A percentile compares a stretch with the other conserved stretches of the same genome.
Evolutionary conservation across 2,113 vertebrate species (phyloP).

Genomic region (Aptenodytes patagonicus): DNA sequence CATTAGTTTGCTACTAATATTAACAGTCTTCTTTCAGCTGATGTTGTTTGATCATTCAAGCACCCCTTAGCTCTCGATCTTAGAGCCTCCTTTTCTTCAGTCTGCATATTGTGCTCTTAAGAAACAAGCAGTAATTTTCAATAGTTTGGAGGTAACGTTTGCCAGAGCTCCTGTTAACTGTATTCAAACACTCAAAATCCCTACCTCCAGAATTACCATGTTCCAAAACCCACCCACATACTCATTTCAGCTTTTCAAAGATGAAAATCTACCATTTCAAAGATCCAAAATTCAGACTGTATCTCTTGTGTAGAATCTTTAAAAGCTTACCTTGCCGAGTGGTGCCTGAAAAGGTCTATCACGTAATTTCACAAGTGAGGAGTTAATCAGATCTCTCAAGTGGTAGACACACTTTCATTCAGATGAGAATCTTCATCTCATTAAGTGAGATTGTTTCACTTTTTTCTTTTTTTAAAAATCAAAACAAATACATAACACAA

Average conservation of each 20-base stretch:
- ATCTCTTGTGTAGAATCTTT: background rate
- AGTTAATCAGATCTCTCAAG: background rate
- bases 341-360: background rate
- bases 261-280: background rate
- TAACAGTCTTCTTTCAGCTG: background rate
- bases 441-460: background rate
- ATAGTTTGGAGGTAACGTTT: background rate
- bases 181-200: background rate
- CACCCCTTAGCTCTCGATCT: background rate
- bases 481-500: background rate
- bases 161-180: background rate
- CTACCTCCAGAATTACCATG: background rate
- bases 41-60: background rate
- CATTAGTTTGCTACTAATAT: background rate
- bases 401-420: background rate
- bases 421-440: background rate
- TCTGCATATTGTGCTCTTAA: background rate
- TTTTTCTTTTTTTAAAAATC: background rate
- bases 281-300: background rate
- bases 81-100: background rate
- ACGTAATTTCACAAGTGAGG: background rate
- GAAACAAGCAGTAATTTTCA: background rate
- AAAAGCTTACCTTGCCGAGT: background rate
- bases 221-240: background rate
- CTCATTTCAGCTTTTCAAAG: background rate